Percentiles rank a stretch among this genome's conserved stretches.
Evolutionary conservation across 2,797 vertebrate genomes (phyloP).

Genomic region (Myotis findleyi): DNA sequence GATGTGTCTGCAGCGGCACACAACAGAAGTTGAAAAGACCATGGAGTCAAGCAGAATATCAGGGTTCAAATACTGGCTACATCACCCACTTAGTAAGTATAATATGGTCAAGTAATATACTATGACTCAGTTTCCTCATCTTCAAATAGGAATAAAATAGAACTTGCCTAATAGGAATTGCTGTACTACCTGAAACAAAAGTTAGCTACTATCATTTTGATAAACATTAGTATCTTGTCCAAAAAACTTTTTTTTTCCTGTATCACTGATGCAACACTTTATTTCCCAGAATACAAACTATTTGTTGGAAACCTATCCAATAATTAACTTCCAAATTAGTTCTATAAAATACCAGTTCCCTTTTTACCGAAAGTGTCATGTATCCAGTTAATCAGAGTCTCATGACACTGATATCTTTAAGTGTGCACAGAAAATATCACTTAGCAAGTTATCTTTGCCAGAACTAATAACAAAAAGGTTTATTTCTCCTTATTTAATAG

Average conservation of each 20-base stretch:
- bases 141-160: not conserved
- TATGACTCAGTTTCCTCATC: slow-evolving; percentile 24
- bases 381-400: not conserved
- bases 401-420: not conserved
- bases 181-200: not conserved
- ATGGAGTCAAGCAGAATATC: not conserved
- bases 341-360: not conserved
- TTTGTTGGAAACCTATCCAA: not conserved
- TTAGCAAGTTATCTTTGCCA: not conserved
- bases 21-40: not conserved
- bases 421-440: not conserved
- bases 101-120: not conserved
- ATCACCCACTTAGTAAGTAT: not conserved
- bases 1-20: not conserved
- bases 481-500: not conserved
- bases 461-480: not conserved
- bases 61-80: not conserved
- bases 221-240: not conserved
- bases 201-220: not conserved
- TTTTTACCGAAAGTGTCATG: not conserved
- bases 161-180: not conserved
- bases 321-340: slow-evolving; percentile 1
- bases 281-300: slow-evolving; percentile 44
- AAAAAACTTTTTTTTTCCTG: not conserved
- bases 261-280: not conserved